Percentiles rank a stretch among this genome's conserved stretches.
These are phyloP conservation scores for Agraylea sexmaculata DNA, from an alignment of 1,140 invertebrate species.

Conservation along the genomic window DNA sequence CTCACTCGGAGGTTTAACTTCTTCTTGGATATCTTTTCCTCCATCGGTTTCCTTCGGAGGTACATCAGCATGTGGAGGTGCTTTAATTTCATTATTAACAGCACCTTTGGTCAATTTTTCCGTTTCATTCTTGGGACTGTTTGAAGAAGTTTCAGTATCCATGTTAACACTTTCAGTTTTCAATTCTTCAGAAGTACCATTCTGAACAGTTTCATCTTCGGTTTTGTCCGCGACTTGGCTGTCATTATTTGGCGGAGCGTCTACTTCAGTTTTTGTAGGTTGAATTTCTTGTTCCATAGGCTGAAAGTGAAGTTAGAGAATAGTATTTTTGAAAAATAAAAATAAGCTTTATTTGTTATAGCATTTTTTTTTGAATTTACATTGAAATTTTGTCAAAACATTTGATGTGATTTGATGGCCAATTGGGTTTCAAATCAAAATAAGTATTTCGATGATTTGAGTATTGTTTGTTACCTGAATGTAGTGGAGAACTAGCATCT, in stretches of 20 bases:
- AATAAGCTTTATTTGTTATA: no score
- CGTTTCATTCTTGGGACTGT: no score
- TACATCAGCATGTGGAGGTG: no score
- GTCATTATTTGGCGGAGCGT: no score
- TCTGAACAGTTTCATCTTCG: conserved; percentile 24
- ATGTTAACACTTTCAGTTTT: conserved; percentile 5
- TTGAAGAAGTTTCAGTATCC: conserved; percentile 7
- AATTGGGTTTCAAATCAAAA: no score
- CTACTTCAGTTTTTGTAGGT: conserved; percentile 19
- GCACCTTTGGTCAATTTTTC: no score
- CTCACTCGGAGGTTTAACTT: not conserved
- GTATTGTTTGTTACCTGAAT: conserved; percentile 23
- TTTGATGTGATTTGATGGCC: not conserved
- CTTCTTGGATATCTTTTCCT: not conserved
- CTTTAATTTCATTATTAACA: no score
- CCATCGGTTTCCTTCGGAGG: not conserved
- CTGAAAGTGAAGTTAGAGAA: conserved; percentile 10
- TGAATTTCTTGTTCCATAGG: conserved; percentile 21
- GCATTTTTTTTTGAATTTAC: not conserved
- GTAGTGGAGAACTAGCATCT: conserved; percentile 25
- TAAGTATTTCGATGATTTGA: no score
- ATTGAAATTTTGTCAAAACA: not conserved
- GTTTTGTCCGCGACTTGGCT: conserved; percentile 21
- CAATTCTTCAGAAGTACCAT: conserved; percentile 2
- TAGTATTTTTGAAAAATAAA: conserved; percentile 1